Conservation (phyloP, 1,140 invertebrate species). For the Drosophila bipectinata region DNA sequence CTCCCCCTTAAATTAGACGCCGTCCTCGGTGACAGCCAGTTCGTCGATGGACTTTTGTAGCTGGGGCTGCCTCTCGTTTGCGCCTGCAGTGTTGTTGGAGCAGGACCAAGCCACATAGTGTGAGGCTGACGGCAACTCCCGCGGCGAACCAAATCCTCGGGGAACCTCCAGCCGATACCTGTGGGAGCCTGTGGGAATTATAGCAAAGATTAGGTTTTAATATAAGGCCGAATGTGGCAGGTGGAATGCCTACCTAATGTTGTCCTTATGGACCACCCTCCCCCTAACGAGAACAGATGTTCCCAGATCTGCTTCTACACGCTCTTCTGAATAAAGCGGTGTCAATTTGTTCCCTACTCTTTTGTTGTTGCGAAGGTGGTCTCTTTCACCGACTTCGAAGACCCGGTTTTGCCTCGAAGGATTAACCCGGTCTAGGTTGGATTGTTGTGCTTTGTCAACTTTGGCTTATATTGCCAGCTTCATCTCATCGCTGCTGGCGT, state of each 20-base stretch:
- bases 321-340: neutral
- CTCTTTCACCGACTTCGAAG: neutral
- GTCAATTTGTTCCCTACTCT: neutral
- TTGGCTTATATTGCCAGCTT: neutral
- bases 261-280: neutral
- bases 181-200: neutral
- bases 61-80: too few species aligned
- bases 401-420: neutral
- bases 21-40: too few species aligned
- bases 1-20: too few species aligned
- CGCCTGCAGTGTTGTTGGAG: too few species aligned
- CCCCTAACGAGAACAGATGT: conserved; percentile 4
- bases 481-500: neutral
- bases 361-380: too few species aligned
- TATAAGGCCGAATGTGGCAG: too few species aligned
- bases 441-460: neutral
- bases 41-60: too few species aligned
- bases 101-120: too few species aligned
- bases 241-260: neutral
- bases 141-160: too few species aligned
- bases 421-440: neutral
- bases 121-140: too few species aligned
- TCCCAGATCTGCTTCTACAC: conserved; percentile 4
- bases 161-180: too few species aligned
- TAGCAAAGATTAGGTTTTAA: neutral